phyloP scores from a whole-genome alignment of 1,140 invertebrate genomes.

The Cyclargus thomasi region DNA sequence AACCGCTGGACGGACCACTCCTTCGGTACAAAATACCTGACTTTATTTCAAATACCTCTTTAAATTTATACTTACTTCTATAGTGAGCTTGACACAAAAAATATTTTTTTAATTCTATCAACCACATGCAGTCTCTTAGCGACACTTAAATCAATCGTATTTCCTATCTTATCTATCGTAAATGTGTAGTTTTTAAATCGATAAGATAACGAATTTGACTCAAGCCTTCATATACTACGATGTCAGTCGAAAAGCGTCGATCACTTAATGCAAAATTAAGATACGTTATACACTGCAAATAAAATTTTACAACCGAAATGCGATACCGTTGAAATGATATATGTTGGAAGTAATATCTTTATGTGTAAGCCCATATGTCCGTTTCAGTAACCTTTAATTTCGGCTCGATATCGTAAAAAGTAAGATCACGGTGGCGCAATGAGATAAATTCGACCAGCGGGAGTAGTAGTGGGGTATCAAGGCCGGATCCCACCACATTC shows the following conservation, averaged over 20 bases:
- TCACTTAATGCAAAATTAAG: neutral
- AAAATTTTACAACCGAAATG: neutral
- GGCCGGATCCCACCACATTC: slow-evolving; percentile 67
- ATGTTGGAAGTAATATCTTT: neutral
- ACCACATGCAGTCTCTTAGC: neutral
- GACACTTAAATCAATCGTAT: neutral
- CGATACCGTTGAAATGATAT: neutral
- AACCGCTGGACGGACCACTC: slow-evolving; percentile 59
- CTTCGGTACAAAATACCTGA: slow-evolving; percentile 57
- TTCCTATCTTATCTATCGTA: neutral
- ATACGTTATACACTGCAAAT: neutral
- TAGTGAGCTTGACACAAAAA: too few relatives aligned
- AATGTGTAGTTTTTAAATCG: neutral
- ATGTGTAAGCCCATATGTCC: neutral
- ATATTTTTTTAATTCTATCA: neutral
- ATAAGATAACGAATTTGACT: neutral
- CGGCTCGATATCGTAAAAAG: slow-evolving; percentile 2
- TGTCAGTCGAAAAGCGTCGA: too few relatives aligned
- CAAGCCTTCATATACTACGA: too few relatives aligned
- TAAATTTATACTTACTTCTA: neutral
- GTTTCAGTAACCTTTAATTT: neutral
- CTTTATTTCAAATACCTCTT: slow-evolving; percentile 48
- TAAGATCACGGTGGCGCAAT: slow-evolving; percentile 23
- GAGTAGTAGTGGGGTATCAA: slow-evolving; percentile 64
- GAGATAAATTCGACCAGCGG: slow-evolving; percentile 34